Evolutionary conservation across 2,888 invertebrate genomes (phyloP).

Genomic region (Drosophila maculinotata): DNA sequence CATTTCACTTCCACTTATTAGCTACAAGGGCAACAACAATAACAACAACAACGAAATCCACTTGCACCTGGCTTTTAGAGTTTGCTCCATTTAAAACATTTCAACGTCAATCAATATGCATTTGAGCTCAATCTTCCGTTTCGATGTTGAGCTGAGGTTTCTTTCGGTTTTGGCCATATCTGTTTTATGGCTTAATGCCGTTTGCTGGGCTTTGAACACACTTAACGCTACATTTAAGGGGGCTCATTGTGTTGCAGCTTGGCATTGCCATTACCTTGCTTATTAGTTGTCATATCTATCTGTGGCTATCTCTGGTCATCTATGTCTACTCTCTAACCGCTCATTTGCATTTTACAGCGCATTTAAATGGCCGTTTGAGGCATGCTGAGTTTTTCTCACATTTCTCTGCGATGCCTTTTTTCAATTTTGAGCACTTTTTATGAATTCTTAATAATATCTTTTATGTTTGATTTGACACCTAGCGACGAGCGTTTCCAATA

Average conservation of each 20-base stretch:
- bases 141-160: slow-evolving; percentile 36
- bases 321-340: slow-evolving; percentile 30
- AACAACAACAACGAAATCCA: slow-evolving; percentile 35
- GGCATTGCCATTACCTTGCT: slow-evolving; percentile 58
- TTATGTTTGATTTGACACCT: slow-evolving; percentile 82
- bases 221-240: slow-evolving; percentile 78
- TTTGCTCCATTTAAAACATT: slow-evolving; percentile 77
- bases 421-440: slow-evolving; percentile 64
- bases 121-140: slow-evolving; percentile 75
- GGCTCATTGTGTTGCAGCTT: slow-evolving; percentile 44
- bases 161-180: slow-evolving; percentile 67
- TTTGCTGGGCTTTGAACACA: slow-evolving; percentile 73
- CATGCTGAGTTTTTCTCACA: slow-evolving; percentile 71
- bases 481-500: slow-evolving; percentile 70
- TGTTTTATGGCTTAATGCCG: slow-evolving; percentile 80
- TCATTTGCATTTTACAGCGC: slow-evolving; percentile 75
- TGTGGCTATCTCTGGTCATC: slow-evolving; percentile 44
- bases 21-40: slow-evolving; percentile 53
- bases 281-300: slow-evolving; percentile 70
- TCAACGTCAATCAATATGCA: slow-evolving; percentile 82
- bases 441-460: slow-evolving; percentile 79
- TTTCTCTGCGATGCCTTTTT: slow-evolving; percentile 52
- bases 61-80: slow-evolving; percentile 77
- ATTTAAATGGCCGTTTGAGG: slow-evolving; percentile 39
- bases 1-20: slow-evolving; percentile 82